Conservation (phyloP, 2,888 invertebrate genomes). For the Blastobasis adustella region DNA sequence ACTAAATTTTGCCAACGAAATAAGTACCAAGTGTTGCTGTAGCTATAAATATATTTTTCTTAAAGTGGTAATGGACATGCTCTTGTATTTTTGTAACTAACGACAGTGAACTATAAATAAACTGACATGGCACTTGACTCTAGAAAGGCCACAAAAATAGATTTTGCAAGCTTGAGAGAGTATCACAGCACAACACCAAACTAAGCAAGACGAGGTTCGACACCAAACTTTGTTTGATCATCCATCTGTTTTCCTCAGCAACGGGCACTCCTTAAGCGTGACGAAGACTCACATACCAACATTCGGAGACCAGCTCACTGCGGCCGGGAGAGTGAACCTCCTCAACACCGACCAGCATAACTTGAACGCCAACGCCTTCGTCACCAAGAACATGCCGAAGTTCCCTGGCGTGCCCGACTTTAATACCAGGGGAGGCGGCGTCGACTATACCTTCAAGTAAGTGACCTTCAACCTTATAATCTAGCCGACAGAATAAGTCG, state of each 20-base stretch:
- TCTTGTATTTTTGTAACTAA: too few species aligned
- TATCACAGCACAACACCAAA: too few species aligned
- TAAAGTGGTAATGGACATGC: too few species aligned
- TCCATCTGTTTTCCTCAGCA: conserved; percentile 13
- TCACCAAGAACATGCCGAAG: conserved; percentile 25
- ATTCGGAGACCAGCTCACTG: conserved; percentile 27
- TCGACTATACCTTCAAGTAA: conserved; percentile 33
- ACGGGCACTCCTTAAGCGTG: conserved; percentile 26
- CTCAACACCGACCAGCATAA: conserved; percentile 27
- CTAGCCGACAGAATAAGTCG: not conserved
- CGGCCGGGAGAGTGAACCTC: conserved; percentile 23
- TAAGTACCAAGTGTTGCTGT: too few species aligned
- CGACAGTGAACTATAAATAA: too few species aligned
- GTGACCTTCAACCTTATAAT: conserved; percentile 7
- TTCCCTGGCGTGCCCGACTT: conserved; percentile 26
- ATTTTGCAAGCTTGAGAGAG: too few species aligned
- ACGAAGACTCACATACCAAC: conserved; percentile 25
- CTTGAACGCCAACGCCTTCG: conserved; percentile 29
- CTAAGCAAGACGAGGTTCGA: too few species aligned
- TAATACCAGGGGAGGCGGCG: conserved; percentile 27
- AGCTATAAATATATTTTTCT: too few species aligned
- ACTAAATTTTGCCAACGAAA: too few species aligned
- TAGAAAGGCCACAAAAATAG: too few species aligned
- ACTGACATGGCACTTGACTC: too few species aligned
- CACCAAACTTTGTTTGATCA: too few species aligned